Conservation (phyloP, 1,140 invertebrate genomes). For the Bombus waltoni region DNA sequence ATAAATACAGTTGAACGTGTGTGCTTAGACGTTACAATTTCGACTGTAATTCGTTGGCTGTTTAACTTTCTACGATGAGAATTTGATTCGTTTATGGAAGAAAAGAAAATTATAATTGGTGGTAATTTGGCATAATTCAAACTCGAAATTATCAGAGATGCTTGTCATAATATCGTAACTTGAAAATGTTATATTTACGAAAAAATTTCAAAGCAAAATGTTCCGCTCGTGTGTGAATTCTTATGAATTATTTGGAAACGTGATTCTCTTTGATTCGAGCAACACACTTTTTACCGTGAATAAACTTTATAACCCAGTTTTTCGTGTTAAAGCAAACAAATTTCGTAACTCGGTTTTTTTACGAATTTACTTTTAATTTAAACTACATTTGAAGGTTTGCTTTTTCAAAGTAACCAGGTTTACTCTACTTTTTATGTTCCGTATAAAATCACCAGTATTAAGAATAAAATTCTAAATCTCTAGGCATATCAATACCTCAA, state of each 20-base stretch:
- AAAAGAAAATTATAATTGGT: neutral
- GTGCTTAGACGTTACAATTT: neutral
- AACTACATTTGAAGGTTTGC: neutral
- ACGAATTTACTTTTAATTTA: neutral
- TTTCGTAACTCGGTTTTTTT: neutral
- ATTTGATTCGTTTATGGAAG: neutral
- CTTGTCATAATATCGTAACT: too few relatives aligned
- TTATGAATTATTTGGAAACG: neutral
- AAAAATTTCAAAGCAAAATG: neutral
- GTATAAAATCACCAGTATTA: neutral
- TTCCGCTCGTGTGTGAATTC: neutral
- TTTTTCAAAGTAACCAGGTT: neutral
- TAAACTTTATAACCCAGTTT: neutral
- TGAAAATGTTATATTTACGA: too few relatives aligned
- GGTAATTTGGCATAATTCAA: too few relatives aligned
- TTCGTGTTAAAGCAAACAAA: neutral
- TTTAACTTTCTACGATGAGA: neutral
- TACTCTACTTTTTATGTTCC: too few relatives aligned
- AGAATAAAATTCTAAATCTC: neutral
- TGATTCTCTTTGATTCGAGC: neutral
- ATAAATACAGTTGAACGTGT: neutral
- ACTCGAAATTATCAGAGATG: too few relatives aligned
- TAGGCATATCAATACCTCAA: neutral
- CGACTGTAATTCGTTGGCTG: neutral
- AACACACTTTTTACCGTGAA: neutral